Evolutionary conservation across 2,888 invertebrate genomes (phyloP), one percentile per base, ranked within the genome.

Genomic region (Dioctria linearis): DNA sequence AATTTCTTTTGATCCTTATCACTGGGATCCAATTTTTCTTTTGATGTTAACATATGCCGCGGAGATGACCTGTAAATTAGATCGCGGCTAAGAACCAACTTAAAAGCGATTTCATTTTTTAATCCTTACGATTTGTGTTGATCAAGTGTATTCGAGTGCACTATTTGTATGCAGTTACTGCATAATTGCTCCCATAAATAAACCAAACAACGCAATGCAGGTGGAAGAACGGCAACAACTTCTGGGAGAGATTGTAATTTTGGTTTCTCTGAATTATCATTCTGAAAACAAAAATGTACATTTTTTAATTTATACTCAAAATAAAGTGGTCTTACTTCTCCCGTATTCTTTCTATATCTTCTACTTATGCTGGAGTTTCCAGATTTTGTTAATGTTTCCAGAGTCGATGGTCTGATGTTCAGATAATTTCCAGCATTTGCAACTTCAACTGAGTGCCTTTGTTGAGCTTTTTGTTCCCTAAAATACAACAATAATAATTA

Each of bases 401-500:
- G 87, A 0, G 95, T 95, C 0, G 95, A 93, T 0, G 95, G 94
- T 83, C 95, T 92, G 75, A 96, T 94, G 83, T 94, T 93, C 3
- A 95, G 89, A 87, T 96, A 96, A 84, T 93, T 94, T 85, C 92
- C 92, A 5, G 92, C 91, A 86, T 91, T 92, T 39, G 92, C 90
- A 4, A 97, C 97, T 89, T 97, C 97, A 3, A 97, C 96, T 0
- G 96, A 97, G 87, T 97, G 97, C 42, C 97, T 90, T 86, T 96
- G 95, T 69, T 93, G 91, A 0, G 93, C 92, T 82, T 91, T 91
- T 85, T 93, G 92, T 84, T 93, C 92, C 82, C 88, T 86, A 49
- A 3, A 59, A 8, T 76, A 37, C 11, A 39, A 78, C n/a, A 6
- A n/a, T 13, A 49, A 39, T 67, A 11, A 4, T 39, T 46, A 39